Base-by-base conservation (phyloP, 2,888 invertebrate genomes). In the Drosophila barbarae region DNA sequence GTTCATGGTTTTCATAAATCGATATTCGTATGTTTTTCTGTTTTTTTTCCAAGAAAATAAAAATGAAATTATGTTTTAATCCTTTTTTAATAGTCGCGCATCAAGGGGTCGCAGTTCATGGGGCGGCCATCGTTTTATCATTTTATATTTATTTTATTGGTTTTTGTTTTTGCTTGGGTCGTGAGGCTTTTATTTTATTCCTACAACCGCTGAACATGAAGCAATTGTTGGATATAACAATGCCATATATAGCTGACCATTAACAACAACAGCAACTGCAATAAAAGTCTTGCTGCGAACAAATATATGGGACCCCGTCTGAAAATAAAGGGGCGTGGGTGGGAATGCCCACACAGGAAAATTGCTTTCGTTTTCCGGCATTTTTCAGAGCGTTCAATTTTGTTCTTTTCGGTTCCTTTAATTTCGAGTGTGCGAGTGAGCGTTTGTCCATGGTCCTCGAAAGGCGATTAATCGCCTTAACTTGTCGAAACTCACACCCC, bases 201-300 rank as follows among this genome's bases (percentile, higher is more conserved):
- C 35, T 53, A 50, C 51, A 53, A 53, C 51, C 57, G 71, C 49
- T 42, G 38, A 65, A 53, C 32, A 60, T 56, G 56, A 38, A 59
- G 46, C 64, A 69, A 75, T 76, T 78, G 60, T 38, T 46, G 50
- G 47, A 51, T 53, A 66, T 50, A 65, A 76, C 56, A 59, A 55
- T 73, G 64, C 63, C 63, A 67, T 69, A 58, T 46, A 58, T 46
- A 69, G 44, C 53, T 55, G 60, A 55, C 51, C 61, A 61, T 63
- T 55, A 74, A 63, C 55, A 59, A 46, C 66, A 65, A 55, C 55
- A 57, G 38, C 57, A 69, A 70, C 34, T 44, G 60, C 63, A 72
- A 77, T 83, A 74, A 74, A 77, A 76, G 51, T 72, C 65, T 61
- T 46, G 67, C 73, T 78, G 78, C 39, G 67, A 67, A 65, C 46